These are phyloP conservation scores for Adelges cooleyi DNA, from an alignment of 1,140 invertebrate species.

Conservation along the genomic window DNA sequence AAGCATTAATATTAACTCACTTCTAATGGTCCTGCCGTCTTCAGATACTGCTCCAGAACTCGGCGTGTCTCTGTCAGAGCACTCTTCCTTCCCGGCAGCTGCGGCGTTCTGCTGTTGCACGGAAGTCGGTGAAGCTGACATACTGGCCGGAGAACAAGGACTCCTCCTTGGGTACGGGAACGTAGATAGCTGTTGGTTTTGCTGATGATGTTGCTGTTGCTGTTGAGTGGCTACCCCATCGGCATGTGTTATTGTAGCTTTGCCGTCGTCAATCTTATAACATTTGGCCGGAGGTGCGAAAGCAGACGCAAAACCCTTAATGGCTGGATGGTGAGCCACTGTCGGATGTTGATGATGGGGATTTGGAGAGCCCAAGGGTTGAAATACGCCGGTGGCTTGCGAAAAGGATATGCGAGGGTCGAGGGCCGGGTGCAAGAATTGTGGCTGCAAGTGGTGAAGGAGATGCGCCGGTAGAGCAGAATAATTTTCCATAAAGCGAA, in stretches of 20 bases:
- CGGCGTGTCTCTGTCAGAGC: conserved; percentile 41
- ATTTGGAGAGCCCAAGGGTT: conserved; percentile 31
- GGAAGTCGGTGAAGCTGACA: conserved; percentile 39
- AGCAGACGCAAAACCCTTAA: conserved; percentile 45
- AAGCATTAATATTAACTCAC: conserved; percentile 4
- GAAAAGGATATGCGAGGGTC: conserved; percentile 41
- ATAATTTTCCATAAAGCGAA: conserved; percentile 46
- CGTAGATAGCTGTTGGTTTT: conserved; percentile 32
- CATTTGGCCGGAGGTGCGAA: conserved; percentile 44
- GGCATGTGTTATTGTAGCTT: conserved; percentile 28
- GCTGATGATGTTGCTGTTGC: conserved; percentile 33
- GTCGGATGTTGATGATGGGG: neutral
- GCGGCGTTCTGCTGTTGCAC: conserved; percentile 31
- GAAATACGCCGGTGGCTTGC: conserved; percentile 37
- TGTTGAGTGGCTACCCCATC: conserved; percentile 26
- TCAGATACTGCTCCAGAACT: conserved; percentile 46
- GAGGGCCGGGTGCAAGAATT: conserved; percentile 42
- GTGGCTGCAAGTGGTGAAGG: conserved; percentile 44
- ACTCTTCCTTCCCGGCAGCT: conserved; percentile 40
- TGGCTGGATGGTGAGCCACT: conserved; percentile 34
- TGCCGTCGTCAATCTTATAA: conserved; percentile 42
- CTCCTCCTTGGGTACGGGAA: conserved; percentile 39
- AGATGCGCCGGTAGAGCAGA: conserved; percentile 44
- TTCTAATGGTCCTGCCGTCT: conserved; percentile 40
- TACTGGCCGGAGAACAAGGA: conserved; percentile 41